Evolutionary conservation across 2,113 vertebrate genomes (phyloP).

Genomic region (Gavialis gangeticus): DNA sequence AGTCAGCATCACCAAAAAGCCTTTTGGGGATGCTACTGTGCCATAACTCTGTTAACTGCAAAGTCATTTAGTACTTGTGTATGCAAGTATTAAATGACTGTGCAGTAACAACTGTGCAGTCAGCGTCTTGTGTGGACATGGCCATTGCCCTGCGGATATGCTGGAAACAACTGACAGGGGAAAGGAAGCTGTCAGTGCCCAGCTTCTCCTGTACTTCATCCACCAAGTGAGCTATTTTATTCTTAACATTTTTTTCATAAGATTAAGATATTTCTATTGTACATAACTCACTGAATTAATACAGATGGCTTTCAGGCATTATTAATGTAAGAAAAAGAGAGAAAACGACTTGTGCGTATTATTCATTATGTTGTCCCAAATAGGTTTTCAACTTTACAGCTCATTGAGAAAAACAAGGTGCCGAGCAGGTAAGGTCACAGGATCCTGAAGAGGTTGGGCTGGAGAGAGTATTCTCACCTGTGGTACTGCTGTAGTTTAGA

Average conservation of each 20-base stretch:
- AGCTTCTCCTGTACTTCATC: not conserved
- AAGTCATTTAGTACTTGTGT: too few relatives aligned
- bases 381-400: not conserved
- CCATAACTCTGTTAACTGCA: too few relatives aligned
- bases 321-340: not conserved
- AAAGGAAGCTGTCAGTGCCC: not conserved
- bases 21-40: too few relatives aligned
- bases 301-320: not conserved
- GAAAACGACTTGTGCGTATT: not conserved
- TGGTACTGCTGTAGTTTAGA: not conserved
- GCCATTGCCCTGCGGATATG: not conserved
- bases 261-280: not conserved
- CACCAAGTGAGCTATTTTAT: not conserved
- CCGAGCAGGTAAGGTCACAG: fast-evolving
- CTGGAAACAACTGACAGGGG: not conserved
- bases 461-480: not conserved
- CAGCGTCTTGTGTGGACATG: too few relatives aligned
- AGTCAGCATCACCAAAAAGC: too few relatives aligned
- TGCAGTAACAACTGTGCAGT: too few relatives aligned
- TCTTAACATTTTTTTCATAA: not conserved
- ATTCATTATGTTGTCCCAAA: not conserved
- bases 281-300: not conserved
- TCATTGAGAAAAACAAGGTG: not conserved
- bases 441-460: not conserved
- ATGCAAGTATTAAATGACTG: too few relatives aligned